Conservation (phyloP, 35 echinoderm and acorn worm genomes). For the Amphiura filiformis region DNA sequence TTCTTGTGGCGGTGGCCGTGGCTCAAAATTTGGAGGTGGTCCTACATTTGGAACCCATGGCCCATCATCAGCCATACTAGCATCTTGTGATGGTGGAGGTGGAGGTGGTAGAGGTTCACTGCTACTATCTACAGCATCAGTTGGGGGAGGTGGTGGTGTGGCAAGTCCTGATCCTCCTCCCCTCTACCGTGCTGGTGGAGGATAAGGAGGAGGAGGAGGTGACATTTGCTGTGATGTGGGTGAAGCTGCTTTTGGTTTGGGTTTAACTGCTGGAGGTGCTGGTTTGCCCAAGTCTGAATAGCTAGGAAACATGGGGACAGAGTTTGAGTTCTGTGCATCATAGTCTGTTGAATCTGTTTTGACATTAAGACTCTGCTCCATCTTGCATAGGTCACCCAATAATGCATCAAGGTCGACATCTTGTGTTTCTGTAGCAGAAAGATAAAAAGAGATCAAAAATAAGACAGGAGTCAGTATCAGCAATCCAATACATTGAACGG, state of each 20-base stretch:
- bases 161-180: not conserved
- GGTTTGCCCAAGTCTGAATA: not conserved
- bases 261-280: no score
- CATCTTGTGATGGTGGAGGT: conserved; percentile 32
- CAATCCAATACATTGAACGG: no score
- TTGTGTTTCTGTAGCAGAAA: conserved; percentile 45
- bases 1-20: not conserved
- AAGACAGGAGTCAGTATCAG: no score
- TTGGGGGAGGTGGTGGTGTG: conserved; percentile 53
- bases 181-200: not conserved
- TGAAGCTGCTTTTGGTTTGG: no score
- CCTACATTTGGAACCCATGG: not conserved
- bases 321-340: not conserved
- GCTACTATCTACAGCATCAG: not conserved
- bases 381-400: conserved; percentile 82
- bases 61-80: not conserved
- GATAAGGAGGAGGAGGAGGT: not conserved
- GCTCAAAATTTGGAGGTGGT: not conserved
- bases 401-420: conserved; percentile 95
- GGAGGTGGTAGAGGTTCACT: conserved; percentile 46
- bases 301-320: conserved; percentile 8
- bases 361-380: conserved; percentile 81
- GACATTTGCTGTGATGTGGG: not conserved
- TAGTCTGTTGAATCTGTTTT: conserved; percentile 27
- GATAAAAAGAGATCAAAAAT: not conserved